Base-by-base conservation (phyloP, 2,113 vertebrate species). In the Pteropus alecto region DNA sequence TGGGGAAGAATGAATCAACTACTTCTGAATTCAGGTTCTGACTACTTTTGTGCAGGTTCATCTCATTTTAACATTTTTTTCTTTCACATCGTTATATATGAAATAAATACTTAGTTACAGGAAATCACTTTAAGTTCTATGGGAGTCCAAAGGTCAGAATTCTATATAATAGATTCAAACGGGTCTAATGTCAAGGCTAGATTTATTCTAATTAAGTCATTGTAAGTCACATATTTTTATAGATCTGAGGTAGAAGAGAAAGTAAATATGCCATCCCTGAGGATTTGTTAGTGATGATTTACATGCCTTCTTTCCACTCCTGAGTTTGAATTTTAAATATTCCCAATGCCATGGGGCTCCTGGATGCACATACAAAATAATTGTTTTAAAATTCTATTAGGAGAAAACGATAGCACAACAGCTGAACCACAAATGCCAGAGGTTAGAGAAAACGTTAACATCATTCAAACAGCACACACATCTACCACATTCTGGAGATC, bases 311-410 rank as follows among this genome's bases (percentile, higher is more conserved):
- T 95, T 84, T 87, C 83, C 83, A 94, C 38, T 82, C 43, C 35
- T 56, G 60, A 94, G 89, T 83, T 93, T 95, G 78, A 96, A 95
- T 97, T 94, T 94, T 94, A 97, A 98, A 92, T 93, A 94, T 41
- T 60, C 89, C 46, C 70, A 93, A 19, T 92, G 87, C 94, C 68
- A 63, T 93, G 63, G 89, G 73, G 58, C 76, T 93, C n/a, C 74
- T 87, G 48, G 77, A 84, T 81, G 54, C 54, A 73, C 83, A 92
- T 68, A 87, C 81, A 78, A 89, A 95, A 93, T 97, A 96, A 96
- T 97, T 93, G 88, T 94, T 97, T 96, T 95, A 92, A 94, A 97
- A 95, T 97, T 96, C 97, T 97, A 2, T 89, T 86, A 95, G 77
- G 82, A 43, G 33, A 51, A 93, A 91, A 87, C 56, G 87, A 76